Conservation (phyloP, 2,888 invertebrate genomes). For the Pseudanteris insignis region DNA sequence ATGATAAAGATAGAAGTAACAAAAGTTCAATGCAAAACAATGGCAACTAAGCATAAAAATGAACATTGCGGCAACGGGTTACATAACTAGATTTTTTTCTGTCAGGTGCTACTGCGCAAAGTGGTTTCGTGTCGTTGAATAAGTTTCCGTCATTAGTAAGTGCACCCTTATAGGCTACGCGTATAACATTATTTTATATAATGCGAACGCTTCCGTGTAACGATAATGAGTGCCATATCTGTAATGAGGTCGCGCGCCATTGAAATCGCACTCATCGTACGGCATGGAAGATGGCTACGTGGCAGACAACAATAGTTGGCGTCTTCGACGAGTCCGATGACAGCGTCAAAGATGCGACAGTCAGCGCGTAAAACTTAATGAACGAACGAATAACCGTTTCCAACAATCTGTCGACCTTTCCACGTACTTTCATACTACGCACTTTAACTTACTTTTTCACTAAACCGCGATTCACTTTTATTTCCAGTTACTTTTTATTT, state of each 20-base stretch:
- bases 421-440: no score
- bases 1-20: no score
- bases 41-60: no score
- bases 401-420: constrained; percentile 47
- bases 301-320: constrained; percentile 33
- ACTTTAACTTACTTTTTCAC: no score
- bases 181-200: constrained; percentile 49
- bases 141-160: constrained; percentile 50
- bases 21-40: no score
- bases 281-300: constrained; percentile 18
- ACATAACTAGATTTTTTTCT: constrained; percentile 21
- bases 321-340: constrained; percentile 31
- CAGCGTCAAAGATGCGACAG: constrained; percentile 34
- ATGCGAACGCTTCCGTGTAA: constrained; percentile 54
- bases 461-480: no score
- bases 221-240: constrained; percentile 63
- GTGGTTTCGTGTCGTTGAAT: constrained; percentile 57
- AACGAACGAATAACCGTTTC: constrained; percentile 51
- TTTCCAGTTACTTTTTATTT: no score
- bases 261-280: constrained; percentile 42
- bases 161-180: constrained; percentile 27
- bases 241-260: constrained; percentile 61
- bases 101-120: constrained; percentile 16
- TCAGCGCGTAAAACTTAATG: constrained; percentile 53
- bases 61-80: no score